Evolutionary conservation across 2,888 invertebrate genomes (phyloP), one percentile per base, ranked within the genome.

Genomic region (Spatulosminthurus flaviceps): DNA sequence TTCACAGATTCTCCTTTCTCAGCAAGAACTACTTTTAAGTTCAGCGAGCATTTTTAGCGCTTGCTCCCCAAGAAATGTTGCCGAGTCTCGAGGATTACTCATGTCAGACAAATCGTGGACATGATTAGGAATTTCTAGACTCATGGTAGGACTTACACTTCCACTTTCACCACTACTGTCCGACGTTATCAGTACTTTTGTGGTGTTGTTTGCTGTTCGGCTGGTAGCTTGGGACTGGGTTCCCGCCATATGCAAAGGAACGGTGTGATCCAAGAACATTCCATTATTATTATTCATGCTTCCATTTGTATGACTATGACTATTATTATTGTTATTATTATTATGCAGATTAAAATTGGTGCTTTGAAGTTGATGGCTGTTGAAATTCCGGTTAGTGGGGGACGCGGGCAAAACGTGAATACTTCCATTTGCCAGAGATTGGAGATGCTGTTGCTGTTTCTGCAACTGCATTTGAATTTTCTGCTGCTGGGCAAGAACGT

Each of bases 1-100:
- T 67, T 67, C 29, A 29, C 29, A 4, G n/a, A 11, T 67, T 43
- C 69, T 80, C 81, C 43, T 67, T 72, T 64, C 80, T 81, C 34
- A 85, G 81, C 85, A 85, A 60, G 85, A 84, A 81, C 84, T 84
- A 79, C 84, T 84, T 70, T 84, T 85, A 60, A 85, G 75, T 78
- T 85, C 85, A 16, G 84, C 85, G 9, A 85, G 79, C 83, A 85
- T 83, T 79, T 84, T 82, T 16, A 85, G 76, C 5, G 84, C 85
- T 78, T 84, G 83, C 60, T 85, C 85, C 28, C 84, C 84, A 21
- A 85, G 71, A 61, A 82, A 79, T n/a, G 82, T 83, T 0, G 82
- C 80, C 5, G 83, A 83, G 41, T 84, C 84, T 66, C 84, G 78
- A 66, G 80, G 73, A 21, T 79, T 75, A 43, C 72, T 74, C 34